Base-by-base conservation (phyloP, 2,797 vertebrate genomes). In the Lycodopsis pacificus region DNA sequence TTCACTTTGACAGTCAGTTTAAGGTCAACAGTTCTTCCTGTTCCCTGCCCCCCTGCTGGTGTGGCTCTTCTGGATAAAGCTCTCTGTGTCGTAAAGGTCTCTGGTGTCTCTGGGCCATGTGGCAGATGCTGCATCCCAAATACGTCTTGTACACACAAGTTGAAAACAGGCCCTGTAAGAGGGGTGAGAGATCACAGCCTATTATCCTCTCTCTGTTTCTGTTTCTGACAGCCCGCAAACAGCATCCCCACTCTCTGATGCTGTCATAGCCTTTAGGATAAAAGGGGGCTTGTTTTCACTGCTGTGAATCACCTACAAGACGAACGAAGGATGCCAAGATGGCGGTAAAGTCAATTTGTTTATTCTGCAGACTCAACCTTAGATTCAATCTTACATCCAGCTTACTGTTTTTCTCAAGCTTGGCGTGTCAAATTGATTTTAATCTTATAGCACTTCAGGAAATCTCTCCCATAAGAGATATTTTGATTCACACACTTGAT, bases 91-190 rank as follows among this genome's bases (percentile, higher is more conserved):
- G 85, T 71, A 78, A 87, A 88, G 84, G 81, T 89, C 82, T 90
- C 80, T 87, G 84, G 81, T 90, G 86, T 86, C 82, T 81, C 64
- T 71, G 77, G 79, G 79, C n/a, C 63, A 25, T 71, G 84, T 70
- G 58, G 84, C 88, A 89, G 83, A 90, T 80, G 83, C 81, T 92
- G 91, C 88, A 91, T 94, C 89, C 78, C 79, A 93, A 94, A 92
- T 86, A 84, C 91, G 80, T 71, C 51, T 25, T 49, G 80, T 77
- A 91, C 88, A 89, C 89, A 92, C 79, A 87, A 80, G 61, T 81
- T 91, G 77, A 79, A 88, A 91, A 86, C 85, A 88, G 73, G 69
- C 30, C 57, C 63, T 73, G 73, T 59, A 82, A 87, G 78, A 79
- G 73, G 79, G 68, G 79, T 88, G 81, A 92, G 56, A 69, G 84